A percentile compares a stretch with the other conserved stretches of the same genome.
Evolutionary conservation across 2,888 invertebrate species (phyloP).

Genomic region (Odontocolon sp.): DNA sequence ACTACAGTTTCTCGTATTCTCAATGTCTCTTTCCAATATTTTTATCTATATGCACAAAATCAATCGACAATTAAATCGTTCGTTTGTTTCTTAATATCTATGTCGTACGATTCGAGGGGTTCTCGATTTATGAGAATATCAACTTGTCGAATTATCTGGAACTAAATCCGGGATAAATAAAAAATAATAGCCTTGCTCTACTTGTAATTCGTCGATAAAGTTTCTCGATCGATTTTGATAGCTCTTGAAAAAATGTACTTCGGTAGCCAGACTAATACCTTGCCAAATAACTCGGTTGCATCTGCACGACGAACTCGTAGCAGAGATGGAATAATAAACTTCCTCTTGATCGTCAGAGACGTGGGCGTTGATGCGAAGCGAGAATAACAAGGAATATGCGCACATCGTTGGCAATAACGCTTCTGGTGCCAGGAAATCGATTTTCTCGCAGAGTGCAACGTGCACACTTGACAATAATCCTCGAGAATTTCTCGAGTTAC

Average conservation of each 20-base stretch:
- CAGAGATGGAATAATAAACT: too few relatives aligned
- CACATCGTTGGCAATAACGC: neutral
- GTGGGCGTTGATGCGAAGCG: neutral
- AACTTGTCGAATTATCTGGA: too few relatives aligned
- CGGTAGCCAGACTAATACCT: neutral
- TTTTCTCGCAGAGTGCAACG: neutral
- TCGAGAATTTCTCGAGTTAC: conserved; percentile 2
- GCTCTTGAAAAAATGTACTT: neutral
- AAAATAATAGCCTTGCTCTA: neutral
- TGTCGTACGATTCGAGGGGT: neutral
- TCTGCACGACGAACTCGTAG: too few relatives aligned
- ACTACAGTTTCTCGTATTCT: conserved; percentile 52
- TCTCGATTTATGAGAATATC: neutral
- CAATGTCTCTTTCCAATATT: neutral
- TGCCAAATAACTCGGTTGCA: neutral
- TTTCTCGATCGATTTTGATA: neutral
- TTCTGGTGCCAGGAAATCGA: conserved; percentile 13
- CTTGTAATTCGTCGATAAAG: neutral
- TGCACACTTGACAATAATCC: neutral
- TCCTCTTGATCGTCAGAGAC: neutral
- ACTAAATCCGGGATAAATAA: too few relatives aligned
- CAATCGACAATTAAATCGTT: neutral
- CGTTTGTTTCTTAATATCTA: neutral
- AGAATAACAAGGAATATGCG: neutral
- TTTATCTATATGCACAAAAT: conserved; percentile 18